Evolutionary conservation across 2,113 vertebrate genomes (phyloP), one percentile per base, ranked within the genome.

Genomic region (Astatoreochromis straeleni): DNA sequence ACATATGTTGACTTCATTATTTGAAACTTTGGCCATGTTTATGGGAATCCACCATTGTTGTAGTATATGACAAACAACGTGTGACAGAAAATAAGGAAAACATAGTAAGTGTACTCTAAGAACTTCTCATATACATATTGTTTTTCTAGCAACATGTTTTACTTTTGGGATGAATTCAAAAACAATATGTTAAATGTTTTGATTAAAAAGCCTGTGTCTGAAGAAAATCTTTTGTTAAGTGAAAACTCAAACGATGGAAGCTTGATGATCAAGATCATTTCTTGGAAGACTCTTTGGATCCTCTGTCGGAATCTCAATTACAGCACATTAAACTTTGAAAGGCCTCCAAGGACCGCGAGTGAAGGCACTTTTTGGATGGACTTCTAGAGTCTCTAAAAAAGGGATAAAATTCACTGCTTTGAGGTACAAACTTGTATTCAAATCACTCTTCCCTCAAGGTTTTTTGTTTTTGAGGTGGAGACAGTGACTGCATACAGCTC

Each of bases 401-500:
- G 60, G 17, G 19, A n/a, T 16, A 16, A 73, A 73, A 26, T 45
- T 47, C 85, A 55, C 4, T 2, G 78, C 92, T 94, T 87, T 90
- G 85, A 94, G 93, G 83, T 85, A 89, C 24, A 85, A 90, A 93
- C 87, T 88, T 89, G 87, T 86, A 86, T 91, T 92, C 88, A 83
- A 88, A 89, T 93, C 89, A 73, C 68, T 88, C 75, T 83, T 55
- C 87, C 90, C 87, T 82, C 85, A 58, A 89, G 89, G 92, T 38
- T 88, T 91, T 90, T 40, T 94, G 91, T 93, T 95, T 93, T 83
- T 89, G 91, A 91, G 91, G 83, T 86, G 79, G 89, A 93, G 89
- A 91, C 89, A 91, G 88, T 88, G 75, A 88, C 82, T 65, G 89
- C 92, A 96, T 70, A 93, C 93, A 94, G 95, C 95, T 95, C 91